Percentiles rank a stretch among this genome's conserved stretches.
phyloP scores from a whole-genome alignment of 2,113 vertebrate species.

The Rhinoptilus africanus region DNA sequence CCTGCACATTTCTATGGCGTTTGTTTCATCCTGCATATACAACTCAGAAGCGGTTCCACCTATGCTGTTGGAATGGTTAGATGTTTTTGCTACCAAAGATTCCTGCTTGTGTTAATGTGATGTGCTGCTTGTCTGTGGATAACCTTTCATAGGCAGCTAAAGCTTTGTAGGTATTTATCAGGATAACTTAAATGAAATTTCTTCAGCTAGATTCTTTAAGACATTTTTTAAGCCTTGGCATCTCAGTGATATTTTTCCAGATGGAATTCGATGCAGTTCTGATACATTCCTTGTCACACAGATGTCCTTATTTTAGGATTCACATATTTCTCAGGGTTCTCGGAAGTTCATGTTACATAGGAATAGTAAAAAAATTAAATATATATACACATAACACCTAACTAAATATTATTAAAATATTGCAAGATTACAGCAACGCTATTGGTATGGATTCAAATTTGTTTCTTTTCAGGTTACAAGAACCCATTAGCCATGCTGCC shows the following conservation, averaged over 20 bases:
- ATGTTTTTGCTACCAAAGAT: background rate
- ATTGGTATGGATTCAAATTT: background rate
- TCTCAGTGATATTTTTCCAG: background rate
- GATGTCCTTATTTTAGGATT: background rate
- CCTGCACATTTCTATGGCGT: background rate
- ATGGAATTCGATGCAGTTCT: background rate
- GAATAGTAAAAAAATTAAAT: background rate
- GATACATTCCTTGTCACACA: background rate
- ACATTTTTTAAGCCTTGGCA: background rate
- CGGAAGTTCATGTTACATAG: background rate
- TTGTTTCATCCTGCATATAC: background rate
- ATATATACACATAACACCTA: background rate
- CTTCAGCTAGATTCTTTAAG: background rate
- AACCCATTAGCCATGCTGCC: background rate
- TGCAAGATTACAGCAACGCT: background rate
- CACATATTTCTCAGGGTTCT: background rate
- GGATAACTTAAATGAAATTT: background rate
- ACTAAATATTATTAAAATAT: background rate
- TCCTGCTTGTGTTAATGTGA: background rate
- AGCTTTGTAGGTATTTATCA: background rate
- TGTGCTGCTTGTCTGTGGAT: background rate
- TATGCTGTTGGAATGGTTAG: background rate
- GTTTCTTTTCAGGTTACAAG: background rate
- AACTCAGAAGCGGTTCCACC: background rate
- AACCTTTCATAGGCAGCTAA: background rate